Evolutionary conservation across 2,797 vertebrate genomes (phyloP).

Genomic region (Gymnocypris eckloni): DNA sequence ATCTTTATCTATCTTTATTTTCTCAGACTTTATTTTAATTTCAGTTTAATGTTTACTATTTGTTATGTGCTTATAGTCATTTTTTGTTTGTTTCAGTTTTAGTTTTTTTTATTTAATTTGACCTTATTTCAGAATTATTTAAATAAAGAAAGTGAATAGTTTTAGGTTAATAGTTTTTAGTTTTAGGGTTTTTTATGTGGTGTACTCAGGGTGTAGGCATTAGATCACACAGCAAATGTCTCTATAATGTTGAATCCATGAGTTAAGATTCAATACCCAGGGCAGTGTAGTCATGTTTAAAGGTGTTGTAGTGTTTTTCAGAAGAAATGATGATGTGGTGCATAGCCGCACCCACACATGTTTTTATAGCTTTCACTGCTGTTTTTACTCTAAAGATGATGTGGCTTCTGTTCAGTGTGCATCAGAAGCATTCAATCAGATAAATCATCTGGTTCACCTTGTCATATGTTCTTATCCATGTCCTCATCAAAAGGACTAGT

Average conservation of each 20-base stretch:
- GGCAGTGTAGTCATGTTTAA: constrained; percentile 8
- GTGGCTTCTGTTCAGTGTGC: background rate
- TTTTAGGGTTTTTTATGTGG: background rate
- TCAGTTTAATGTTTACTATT: no score
- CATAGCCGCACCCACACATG: constrained; percentile 1
- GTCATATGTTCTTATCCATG: background rate
- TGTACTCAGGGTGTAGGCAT: background rate
- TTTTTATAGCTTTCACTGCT: background rate
- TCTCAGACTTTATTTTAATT: no score
- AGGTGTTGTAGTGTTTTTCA: background rate
- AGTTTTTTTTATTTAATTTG: background rate
- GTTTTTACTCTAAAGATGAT: background rate
- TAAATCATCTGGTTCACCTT: background rate
- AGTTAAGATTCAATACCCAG: background rate
- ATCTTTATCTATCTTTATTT: no score
- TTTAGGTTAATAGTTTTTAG: background rate
- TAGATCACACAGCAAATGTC: constrained; percentile 2
- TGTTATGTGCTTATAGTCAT: background rate
- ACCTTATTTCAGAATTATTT: background rate
- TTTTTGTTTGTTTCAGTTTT: background rate
- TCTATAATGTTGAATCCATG: background rate
- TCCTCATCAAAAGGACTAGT: background rate
- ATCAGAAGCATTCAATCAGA: background rate
- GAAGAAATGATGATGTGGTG: background rate
- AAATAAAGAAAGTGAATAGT: no score